Base-by-base conservation (phyloP, 2,888 invertebrate species). In the Morinoia aosen region DNA sequence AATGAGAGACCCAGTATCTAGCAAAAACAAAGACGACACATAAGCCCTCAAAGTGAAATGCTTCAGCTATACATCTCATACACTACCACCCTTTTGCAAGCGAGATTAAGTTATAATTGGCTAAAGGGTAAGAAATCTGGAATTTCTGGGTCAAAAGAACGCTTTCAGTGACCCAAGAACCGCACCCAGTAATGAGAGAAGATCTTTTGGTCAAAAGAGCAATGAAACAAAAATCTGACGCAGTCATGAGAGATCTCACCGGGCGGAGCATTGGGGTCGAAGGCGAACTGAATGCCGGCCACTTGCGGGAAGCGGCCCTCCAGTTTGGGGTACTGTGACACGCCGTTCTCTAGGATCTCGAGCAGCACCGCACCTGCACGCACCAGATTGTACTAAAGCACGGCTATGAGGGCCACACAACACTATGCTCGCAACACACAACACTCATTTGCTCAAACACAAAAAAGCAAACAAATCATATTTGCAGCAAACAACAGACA, bases 231-330 rank as follows among this genome's bases (percentile, higher is more conserved):
- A 76, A 76, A 76, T 76, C 76, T 33, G 25, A 25, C 76, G 76
- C 25, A 76, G 33, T 76, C 16, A 76, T 16, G 33, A 61, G 19
- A 33, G 33, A 76, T 11, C 93, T 48, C 25, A 93, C 93, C 93
- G 11, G 95, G 88, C 7, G 94, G 93, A 11, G 95, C 96, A 14
- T 97, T 97, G 40, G 97, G 97, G 97, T 97, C 97, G 97, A 97
- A 97, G 8, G 97, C 97, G 97, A 97, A 97, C 56, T 96, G 96
- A 48, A 97, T 96, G 11, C 97, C 97, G 0, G 98, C 98, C 88
- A 98, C 98, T 97, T 99, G 99, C 0, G 99, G 98, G 97, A 99
- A 99, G 96, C 99, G 97, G 0, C 99, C 99, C 97, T 99, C 99
- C 57, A 99, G 97, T 97, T 98, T 98, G 0, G 99, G 99, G 97